Conservation (phyloP, 92 coral and sea anemone species). For the Blastomussa wellsi region DNA sequence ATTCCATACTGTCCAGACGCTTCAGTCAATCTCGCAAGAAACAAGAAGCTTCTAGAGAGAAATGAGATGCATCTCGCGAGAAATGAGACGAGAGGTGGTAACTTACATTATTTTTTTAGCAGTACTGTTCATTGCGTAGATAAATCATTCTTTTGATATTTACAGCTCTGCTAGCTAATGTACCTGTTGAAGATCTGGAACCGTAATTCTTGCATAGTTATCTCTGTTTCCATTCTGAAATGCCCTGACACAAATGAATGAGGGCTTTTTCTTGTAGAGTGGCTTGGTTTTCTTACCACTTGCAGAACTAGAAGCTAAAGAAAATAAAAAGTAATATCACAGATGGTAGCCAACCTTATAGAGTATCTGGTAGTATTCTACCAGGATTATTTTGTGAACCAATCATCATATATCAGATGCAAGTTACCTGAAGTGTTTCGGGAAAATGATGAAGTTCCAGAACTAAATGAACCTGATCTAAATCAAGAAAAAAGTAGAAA, state of each 20-base stretch:
- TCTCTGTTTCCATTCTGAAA: conserved; percentile 96
- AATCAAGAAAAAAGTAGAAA: background rate
- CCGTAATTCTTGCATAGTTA: conserved; percentile 88
- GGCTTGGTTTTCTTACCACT: conserved; percentile 65
- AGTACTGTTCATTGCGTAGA: too few species aligned
- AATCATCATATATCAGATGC: background rate
- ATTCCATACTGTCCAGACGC: too few species aligned
- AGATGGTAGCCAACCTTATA: background rate
- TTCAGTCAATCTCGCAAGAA: too few species aligned
- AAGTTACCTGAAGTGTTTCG: conserved; percentile 57
- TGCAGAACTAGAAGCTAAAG: conserved; percentile 52
- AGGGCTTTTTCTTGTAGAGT: conserved; percentile 78
- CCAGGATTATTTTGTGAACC: background rate
- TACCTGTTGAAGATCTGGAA: conserved; percentile 85
- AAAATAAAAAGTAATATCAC: conserved; percentile 1
- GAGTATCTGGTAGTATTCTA: too few species aligned
- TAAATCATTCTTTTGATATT: background rate
- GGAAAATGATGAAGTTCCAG: conserved; percentile 72
- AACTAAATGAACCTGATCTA: conserved; percentile 75
- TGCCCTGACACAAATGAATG: conserved; percentile 81
- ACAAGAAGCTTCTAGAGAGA: too few species aligned
- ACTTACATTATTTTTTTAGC: too few species aligned
- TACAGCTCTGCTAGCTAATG: background rate
- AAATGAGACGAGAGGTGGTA: too few species aligned
- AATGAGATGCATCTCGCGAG: too few species aligned